Percentiles rank a stretch among this genome's conserved stretches.
Conservation (phyloP, 2,797 vertebrate species). For the Enoplosus armatus region DNA sequence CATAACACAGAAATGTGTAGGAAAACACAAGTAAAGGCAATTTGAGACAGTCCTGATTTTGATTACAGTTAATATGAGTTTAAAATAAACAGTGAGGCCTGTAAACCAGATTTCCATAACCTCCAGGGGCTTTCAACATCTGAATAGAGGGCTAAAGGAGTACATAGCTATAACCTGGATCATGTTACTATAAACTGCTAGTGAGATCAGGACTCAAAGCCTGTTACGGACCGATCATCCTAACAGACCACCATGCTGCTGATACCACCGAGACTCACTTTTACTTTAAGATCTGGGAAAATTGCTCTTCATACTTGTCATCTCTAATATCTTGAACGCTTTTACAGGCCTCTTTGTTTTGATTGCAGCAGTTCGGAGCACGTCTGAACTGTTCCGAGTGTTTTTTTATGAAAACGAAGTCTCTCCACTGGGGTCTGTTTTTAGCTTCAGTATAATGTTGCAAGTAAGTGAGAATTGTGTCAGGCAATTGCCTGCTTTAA, state of each 20-base stretch:
- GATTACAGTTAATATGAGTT: conserved; percentile 67
- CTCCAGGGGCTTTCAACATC: conserved; percentile 63
- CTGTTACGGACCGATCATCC: conserved; percentile 38
- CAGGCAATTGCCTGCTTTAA: too few relatives aligned
- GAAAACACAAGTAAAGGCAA: conserved; percentile 36
- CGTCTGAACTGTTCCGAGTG: conserved; percentile 19
- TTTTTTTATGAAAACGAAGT: conserved; percentile 37
- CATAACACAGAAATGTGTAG: conserved; percentile 24
- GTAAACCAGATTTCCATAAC: conserved; percentile 63
- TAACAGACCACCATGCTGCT: conserved; percentile 53
- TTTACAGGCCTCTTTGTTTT: conserved; percentile 52
- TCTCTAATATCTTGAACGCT: conserved; percentile 40
- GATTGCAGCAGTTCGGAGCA: conserved; percentile 27
- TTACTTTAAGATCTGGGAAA: conserved; percentile 27
- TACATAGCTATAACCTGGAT: conserved; percentile 59
- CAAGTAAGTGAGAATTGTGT: conserved; percentile 27
- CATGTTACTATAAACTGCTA: conserved; percentile 59
- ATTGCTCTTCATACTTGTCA: conserved; percentile 40
- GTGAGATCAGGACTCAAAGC: conserved; percentile 45
- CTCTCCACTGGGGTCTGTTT: conserved; percentile 26
- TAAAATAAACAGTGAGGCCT: conserved; percentile 63
- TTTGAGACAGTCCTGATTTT: conserved; percentile 52
- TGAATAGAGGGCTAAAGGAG: conserved; percentile 49
- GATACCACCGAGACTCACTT: conserved; percentile 23
- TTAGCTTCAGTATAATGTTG: conserved; percentile 24